Evolutionary conservation across 1,140 invertebrate species (phyloP).

Genomic region (Eubasilissa regina): DNA sequence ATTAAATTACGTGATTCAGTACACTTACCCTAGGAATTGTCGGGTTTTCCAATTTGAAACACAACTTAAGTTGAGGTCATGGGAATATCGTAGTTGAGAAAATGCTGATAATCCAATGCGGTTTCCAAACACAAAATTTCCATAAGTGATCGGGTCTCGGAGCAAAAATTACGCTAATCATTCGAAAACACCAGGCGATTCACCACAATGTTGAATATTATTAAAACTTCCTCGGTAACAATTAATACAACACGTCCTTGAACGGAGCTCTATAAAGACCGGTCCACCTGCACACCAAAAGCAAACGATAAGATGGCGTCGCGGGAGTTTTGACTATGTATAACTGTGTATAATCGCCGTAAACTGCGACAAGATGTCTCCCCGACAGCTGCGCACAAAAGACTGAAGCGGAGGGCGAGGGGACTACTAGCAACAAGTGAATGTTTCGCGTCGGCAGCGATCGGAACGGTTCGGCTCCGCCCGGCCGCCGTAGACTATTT

Average conservation of each 20-base stretch:
- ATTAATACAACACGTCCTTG: conserved; percentile 45
- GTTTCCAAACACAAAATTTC: not conserved
- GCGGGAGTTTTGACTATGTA: conserved; percentile 40
- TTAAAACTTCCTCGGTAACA: conserved; percentile 31
- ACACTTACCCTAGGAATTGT: too few relatives aligned
- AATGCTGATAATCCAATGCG: not conserved
- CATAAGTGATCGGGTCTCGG: not conserved
- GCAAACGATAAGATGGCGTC: conserved; percentile 52
- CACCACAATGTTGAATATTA: conserved; percentile 13
- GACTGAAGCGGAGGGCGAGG: conserved; percentile 35
- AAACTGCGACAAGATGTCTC: conserved; percentile 32
- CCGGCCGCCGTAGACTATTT: too few relatives aligned
- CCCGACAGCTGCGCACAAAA: conserved; percentile 48
- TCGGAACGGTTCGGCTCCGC: conserved; percentile 40
- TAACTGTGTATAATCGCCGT: conserved; percentile 26
- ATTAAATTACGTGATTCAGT: conserved; percentile 25
- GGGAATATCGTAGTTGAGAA: not conserved
- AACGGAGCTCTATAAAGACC: conserved; percentile 14
- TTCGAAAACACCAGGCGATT: conserved; percentile 9
- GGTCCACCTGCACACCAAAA: conserved; percentile 39
- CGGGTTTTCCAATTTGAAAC: too few relatives aligned
- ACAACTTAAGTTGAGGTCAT: conserved; percentile 9
- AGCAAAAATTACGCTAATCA: conserved; percentile 7
- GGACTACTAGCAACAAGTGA: conserved; percentile 50
- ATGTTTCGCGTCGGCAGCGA: conserved; percentile 42